phyloP scores from a whole-genome alignment of 2,113 vertebrate species.

The Dromiciops gliroides region DNA sequence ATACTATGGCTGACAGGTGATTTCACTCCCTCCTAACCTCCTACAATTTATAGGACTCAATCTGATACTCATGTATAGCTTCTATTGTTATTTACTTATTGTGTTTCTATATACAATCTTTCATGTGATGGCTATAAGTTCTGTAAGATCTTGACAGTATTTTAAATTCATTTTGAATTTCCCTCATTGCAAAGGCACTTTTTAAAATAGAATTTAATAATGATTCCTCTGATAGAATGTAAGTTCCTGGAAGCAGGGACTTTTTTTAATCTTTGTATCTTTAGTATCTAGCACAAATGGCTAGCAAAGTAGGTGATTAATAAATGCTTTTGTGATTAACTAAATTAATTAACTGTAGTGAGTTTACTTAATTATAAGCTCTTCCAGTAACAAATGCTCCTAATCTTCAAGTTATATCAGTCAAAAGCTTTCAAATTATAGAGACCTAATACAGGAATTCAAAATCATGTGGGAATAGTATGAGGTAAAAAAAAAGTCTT shows the following conservation, averaged over 20 bases:
- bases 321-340: neutral
- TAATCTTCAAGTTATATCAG: neutral
- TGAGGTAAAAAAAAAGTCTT: neutral
- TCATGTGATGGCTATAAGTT: neutral
- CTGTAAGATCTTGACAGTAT: neutral
- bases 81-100: neutral
- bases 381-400: neutral
- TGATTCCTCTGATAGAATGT: neutral
- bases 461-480: neutral
- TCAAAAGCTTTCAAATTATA: neutral
- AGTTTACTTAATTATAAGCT: neutral
- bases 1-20: neutral
- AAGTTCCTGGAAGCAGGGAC: neutral
- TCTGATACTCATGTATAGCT: neutral
- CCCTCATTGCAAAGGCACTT: neutral
- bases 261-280: neutral
- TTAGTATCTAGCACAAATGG: neutral
- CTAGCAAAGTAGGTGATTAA: neutral
- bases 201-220: neutral
- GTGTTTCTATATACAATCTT: neutral
- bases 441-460: neutral
- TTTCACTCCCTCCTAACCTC: neutral
- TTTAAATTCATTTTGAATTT: neutral
- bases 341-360: no score
- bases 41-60: neutral